Conservation (phyloP, 2,113 vertebrate species). For the Cyprinus carpio region DNA sequence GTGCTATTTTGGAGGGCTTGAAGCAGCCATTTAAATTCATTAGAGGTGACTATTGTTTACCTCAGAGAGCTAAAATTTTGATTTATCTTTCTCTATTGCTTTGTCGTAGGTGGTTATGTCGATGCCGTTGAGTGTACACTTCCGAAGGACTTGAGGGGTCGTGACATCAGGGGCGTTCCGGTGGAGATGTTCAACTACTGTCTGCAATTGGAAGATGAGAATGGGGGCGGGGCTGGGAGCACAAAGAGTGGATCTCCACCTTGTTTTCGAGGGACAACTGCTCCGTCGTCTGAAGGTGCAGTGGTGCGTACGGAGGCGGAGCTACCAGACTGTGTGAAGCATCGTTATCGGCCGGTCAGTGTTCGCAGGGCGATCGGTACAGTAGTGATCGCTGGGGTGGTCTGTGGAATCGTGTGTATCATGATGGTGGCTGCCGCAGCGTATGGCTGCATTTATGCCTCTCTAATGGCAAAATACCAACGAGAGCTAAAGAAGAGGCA, state of each 20-base stretch:
- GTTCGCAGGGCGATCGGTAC: constrained; percentile 95
- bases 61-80: not conserved
- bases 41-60: constrained; percentile 9
- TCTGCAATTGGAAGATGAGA: constrained; percentile 92
- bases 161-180: constrained; percentile 92
- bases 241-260: constrained; percentile 72
- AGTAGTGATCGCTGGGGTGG: constrained; percentile 93
- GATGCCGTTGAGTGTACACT: constrained; percentile 96
- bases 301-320: constrained; percentile 49
- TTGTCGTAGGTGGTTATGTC: constrained; percentile 85
- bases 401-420: constrained; percentile 95
- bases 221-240: constrained; percentile 77
- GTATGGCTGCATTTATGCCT: constrained; percentile 97
- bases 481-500: constrained; percentile 97
- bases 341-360: constrained; percentile 88
- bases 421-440: constrained; percentile 99
- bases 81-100: constrained; percentile 35
- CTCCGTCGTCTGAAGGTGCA: constrained; percentile 71
- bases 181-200: constrained; percentile 99
- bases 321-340: constrained; percentile 76
- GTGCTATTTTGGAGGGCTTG: constrained; percentile 28
- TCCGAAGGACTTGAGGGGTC: constrained; percentile 94
- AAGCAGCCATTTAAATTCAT: constrained; percentile 34
- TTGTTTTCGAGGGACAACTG: constrained; percentile 79
- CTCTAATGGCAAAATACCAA: constrained; percentile 98